Evolutionary conservation across 37 sponge, comb jelly and placozoan species (phyloP).

Genomic region (Cliona cf. orientalis): DNA sequence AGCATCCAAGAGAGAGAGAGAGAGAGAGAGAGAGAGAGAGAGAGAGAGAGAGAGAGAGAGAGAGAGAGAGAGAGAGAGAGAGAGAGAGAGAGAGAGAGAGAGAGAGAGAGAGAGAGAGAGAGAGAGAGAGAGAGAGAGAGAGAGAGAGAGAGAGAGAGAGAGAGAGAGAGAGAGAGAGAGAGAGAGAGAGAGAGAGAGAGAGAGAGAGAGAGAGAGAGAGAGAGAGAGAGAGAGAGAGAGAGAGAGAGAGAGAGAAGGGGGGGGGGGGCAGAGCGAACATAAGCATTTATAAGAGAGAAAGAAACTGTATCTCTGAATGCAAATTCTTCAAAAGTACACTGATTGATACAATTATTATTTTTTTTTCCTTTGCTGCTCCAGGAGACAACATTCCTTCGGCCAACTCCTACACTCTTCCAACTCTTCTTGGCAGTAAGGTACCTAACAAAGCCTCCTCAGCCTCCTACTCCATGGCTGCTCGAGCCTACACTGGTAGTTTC

Average conservation of each 20-base stretch:
- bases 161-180: too few relatives aligned
- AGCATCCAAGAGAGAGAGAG: too few relatives aligned
- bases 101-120: too few relatives aligned
- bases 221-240: neutral
- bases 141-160: too few relatives aligned
- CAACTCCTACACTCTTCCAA: constrained; percentile 94
- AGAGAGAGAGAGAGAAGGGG: too few relatives aligned
- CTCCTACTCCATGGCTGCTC: constrained; percentile 87
- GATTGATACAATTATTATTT: neutral
- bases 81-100: constrained; percentile 21
- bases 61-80: constrained; percentile 28
- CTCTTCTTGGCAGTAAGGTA: constrained; percentile 86
- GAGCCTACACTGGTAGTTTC: constrained; percentile 83
- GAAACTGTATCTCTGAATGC: too few relatives aligned
- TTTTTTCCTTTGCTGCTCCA: constrained; percentile 7
- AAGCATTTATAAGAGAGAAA: too few relatives aligned
- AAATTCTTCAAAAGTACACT: too few relatives aligned
- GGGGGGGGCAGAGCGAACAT: too few relatives aligned
- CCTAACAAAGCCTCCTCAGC: constrained; percentile 83
- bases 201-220: too few relatives aligned
- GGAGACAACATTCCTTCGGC: constrained; percentile 93
- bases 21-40: constrained; percentile 21
- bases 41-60: constrained; percentile 37
- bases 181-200: too few relatives aligned
- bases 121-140: too few relatives aligned